A percentile compares a stretch with the other conserved stretches of the same genome.
These are phyloP conservation scores for Unio delphinus DNA, from an alignment of 2,888 invertebrate genomes.

Conservation along the genomic window DNA sequence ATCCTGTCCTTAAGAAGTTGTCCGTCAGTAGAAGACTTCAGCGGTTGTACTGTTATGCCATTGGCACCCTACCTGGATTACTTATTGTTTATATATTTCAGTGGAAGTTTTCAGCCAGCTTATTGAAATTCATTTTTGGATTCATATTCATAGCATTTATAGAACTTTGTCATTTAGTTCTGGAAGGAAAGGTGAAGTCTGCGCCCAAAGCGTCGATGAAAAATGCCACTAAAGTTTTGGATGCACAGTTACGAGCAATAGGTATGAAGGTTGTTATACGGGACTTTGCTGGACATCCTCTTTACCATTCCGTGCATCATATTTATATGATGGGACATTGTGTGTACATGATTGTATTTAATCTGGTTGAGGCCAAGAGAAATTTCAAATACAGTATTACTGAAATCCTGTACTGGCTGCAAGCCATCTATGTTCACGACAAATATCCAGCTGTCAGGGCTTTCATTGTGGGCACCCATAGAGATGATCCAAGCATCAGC, in stretches of 20 bases:
- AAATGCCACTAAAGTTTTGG: constrained; percentile 22
- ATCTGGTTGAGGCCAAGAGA: constrained; percentile 32
- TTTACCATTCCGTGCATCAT: constrained; percentile 44
- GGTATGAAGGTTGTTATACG: constrained; percentile 36
- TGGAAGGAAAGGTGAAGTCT: constrained; percentile 26
- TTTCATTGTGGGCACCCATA: constrained; percentile 40
- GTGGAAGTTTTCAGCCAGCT: constrained; percentile 17
- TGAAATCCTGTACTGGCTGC: constrained; percentile 36
- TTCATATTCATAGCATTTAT: constrained; percentile 13
- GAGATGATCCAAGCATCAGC: constrained; percentile 24
- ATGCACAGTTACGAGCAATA: constrained; percentile 14
- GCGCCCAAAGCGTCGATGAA: constrained; percentile 21
- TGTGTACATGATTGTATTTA: constrained; percentile 40
- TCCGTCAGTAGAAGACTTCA: constrained; percentile 11
- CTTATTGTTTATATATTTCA: constrained; percentile 17
- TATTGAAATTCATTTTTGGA: constrained; percentile 12
- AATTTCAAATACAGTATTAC: constrained; percentile 22
- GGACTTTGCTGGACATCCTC: constrained; percentile 44
- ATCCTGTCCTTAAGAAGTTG: constrained; percentile 20
- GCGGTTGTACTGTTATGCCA: constrained; percentile 20
- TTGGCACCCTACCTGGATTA: constrained; percentile 34
- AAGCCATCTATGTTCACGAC: constrained; percentile 38
- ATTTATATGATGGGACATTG: constrained; percentile 45
- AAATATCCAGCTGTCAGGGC: constrained; percentile 28
- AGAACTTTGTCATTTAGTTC: constrained; percentile 17